Base-by-base conservation (phyloP, 2,113 vertebrate genomes). In the Misgurnus mizolepis region DNA sequence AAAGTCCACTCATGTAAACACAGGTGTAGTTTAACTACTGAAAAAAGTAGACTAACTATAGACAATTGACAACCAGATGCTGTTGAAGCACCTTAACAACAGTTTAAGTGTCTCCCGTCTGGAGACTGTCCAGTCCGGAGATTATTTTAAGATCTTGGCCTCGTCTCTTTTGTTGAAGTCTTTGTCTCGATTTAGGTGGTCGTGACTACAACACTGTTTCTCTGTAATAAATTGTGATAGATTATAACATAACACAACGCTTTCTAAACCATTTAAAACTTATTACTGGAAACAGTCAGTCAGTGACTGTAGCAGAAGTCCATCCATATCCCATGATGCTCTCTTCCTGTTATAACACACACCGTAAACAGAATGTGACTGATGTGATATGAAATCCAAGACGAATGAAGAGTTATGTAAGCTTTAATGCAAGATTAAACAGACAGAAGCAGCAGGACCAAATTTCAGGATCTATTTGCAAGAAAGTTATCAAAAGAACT, bases 361-460 rank as follows among this genome's bases (percentile, higher is more conserved):
- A 53, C 12, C 11, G 9, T n/a, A 39, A 39, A 69, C 58, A 78
- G 17, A 81, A 53, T 53, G 49, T 12, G 11, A 53, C 49, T 53
- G 45, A 47, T 47, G 9, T 53, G 49, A 53, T 53, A 53, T 12
- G 11, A 53, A 55, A 55, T 55, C 72, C 49, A n/a, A 85, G 53
- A 84, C 12, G 9, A 76, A n/a, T 1, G 55, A 88, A 66, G 60
- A 17, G 79, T 66, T 85, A 82, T 82, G 72, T 66, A 83, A 85
- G 85, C 74, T 86, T 92, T 90, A 88, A 88, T 90, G 85, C 53
- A 80, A 85, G 88, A 87, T 89, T 87, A 87, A 83, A 88, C 88
- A 89, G 60, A 87, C 64, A 10, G 60, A 85, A 79, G 76, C 53
- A 81, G 82, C 78, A 81, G 82, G 82, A 83, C 83, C 50, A 65